Percentiles rank a stretch among this genome's conserved stretches.
Conservation (phyloP, 2,113 vertebrate genomes). For the Candoia aspera region DNA sequence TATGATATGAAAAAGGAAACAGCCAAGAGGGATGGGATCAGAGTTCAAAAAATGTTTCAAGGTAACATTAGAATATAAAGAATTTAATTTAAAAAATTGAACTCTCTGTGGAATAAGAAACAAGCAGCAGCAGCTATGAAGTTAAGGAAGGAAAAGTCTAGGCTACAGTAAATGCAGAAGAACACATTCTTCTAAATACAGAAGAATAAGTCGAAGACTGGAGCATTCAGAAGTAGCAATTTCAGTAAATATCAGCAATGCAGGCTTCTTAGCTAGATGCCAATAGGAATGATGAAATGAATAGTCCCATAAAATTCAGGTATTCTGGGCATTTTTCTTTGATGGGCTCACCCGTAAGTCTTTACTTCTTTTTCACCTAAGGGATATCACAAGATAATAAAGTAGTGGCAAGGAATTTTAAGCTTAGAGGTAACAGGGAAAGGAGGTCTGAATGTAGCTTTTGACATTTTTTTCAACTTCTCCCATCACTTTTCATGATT, state of each 20-base stretch:
- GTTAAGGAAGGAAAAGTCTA: constrained; percentile 51
- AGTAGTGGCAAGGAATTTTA: background rate
- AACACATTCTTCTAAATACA: constrained; percentile 19
- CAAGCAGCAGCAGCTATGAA: constrained; percentile 42
- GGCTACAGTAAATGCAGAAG: constrained; percentile 20
- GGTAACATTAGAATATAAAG: constrained; percentile 53
- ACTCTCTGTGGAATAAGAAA: constrained; percentile 49
- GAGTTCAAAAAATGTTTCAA: constrained; percentile 57
- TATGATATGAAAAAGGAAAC: constrained; percentile 40
- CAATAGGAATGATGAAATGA: constrained; percentile 8
- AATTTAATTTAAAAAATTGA: constrained; percentile 39
- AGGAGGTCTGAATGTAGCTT: background rate
- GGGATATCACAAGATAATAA: background rate
- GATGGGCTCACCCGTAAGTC: background rate
- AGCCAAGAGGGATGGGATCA: constrained; percentile 48
- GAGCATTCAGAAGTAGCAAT: constrained; percentile 39
- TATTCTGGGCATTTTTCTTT: constrained; percentile 9
- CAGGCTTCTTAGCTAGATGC: constrained; percentile 17
- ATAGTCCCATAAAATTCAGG: constrained; percentile 15
- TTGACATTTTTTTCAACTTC: background rate
- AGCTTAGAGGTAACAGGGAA: background rate
- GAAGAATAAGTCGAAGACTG: constrained; percentile 43
- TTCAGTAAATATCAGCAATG: constrained; percentile 44
- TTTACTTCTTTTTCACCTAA: constrained; percentile 27
- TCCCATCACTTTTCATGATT: background rate